Evolutionary conservation across 2,888 invertebrate species (phyloP).

Genomic region (Metacarcinus magister): DNA sequence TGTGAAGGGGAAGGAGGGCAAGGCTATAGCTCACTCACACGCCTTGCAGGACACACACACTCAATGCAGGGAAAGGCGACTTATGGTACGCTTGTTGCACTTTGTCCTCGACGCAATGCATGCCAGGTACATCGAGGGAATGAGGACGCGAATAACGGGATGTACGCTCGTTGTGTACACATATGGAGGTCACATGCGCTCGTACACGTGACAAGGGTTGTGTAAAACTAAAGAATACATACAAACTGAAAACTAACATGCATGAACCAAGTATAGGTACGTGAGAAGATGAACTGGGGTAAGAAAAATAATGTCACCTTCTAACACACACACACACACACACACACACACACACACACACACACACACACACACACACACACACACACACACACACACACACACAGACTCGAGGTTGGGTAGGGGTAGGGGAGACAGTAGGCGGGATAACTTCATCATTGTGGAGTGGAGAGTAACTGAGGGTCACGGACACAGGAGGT

Average conservation of each 20-base stretch:
- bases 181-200: neutral
- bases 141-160: neutral
- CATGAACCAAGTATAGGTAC: too few relatives aligned
- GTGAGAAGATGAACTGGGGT: too few relatives aligned
- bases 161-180: neutral
- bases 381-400: conserved; percentile 69
- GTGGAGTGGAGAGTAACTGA: neutral
- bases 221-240: too few relatives aligned
- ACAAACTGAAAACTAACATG: conserved; percentile 40
- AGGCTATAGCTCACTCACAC: neutral
- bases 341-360: conserved; percentile 11
- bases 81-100: neutral
- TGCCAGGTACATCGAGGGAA: neutral
- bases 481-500: neutral
- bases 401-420: neutral
- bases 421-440: neutral
- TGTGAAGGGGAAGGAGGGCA: neutral
- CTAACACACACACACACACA: too few relatives aligned
- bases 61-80: neutral
- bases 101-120: neutral
- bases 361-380: conserved; percentile 63
- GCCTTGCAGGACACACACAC: neutral
- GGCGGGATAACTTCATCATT: neutral
- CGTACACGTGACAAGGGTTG: too few relatives aligned
- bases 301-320: too few relatives aligned